Percentiles rank a stretch among this genome's conserved stretches.
phyloP scores from a whole-genome alignment of 2,797 vertebrate genomes.

The Lithobates pipiens region DNA sequence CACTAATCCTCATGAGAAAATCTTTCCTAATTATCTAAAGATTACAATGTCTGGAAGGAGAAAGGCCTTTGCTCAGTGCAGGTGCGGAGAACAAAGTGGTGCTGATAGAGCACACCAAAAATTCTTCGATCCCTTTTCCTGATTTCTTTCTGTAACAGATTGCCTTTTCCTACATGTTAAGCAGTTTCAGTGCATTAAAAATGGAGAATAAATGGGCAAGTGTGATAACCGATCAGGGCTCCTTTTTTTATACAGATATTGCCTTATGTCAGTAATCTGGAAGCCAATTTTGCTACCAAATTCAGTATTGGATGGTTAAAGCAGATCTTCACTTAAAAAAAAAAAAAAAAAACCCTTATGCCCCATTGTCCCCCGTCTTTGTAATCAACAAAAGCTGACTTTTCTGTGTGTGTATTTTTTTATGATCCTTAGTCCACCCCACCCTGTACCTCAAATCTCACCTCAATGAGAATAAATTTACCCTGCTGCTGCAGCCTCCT shows the following conservation, averaged over 20 bases:
- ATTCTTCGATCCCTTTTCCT: background rate
- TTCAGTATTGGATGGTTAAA: too few relatives aligned
- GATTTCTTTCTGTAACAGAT: too few relatives aligned
- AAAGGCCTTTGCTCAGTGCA: slow-evolving; percentile 35
- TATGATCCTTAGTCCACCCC: too few relatives aligned
- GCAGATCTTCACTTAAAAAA: too few relatives aligned
- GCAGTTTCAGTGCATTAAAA: background rate
- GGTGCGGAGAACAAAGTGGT: slow-evolving; percentile 49
- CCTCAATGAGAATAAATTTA: too few relatives aligned
- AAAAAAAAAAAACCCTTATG: too few relatives aligned
- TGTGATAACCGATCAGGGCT: background rate
- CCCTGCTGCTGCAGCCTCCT: too few relatives aligned
- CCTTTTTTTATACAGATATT: background rate
- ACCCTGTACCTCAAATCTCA: too few relatives aligned
- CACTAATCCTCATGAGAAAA: slow-evolving; percentile 45
- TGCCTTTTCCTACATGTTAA: background rate
- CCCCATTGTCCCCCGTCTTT: too few relatives aligned
- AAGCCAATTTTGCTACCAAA: too few relatives aligned
- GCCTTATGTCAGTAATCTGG: background rate
- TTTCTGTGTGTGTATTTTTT: too few relatives aligned
- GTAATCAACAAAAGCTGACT: too few relatives aligned
- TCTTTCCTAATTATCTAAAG: slow-evolving; percentile 52
- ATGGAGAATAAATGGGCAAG: background rate
- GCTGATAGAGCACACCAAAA: slow-evolving; percentile 35
- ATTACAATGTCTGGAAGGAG: slow-evolving; percentile 18